phyloP scores from a whole-genome alignment of 2,797 vertebrate genomes.

The Vipera latastei region DNA sequence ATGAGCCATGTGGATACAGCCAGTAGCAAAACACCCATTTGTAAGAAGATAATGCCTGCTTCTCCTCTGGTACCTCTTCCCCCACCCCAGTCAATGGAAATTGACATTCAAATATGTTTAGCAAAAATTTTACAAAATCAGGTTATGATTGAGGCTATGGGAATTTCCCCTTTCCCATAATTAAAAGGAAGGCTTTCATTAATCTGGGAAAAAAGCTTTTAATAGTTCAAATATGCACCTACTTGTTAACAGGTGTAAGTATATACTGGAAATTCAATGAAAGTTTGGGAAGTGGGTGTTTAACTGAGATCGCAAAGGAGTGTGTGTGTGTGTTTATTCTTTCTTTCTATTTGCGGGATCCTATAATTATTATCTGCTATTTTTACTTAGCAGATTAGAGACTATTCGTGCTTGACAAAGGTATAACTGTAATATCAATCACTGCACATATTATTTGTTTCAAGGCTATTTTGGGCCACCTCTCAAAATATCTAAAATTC shows the following conservation, averaged over 20 bases:
- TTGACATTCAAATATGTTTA: neutral
- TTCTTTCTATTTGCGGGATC: neutral
- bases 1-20: neutral
- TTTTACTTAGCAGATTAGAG: neutral
- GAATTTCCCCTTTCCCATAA: neutral
- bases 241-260: neutral
- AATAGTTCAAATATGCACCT: neutral
- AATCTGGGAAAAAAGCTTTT: neutral
- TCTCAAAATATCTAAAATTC: neutral
- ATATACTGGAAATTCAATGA: neutral
- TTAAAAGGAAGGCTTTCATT: neutral
- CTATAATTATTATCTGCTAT: neutral
- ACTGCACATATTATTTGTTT: constrained; percentile 7
- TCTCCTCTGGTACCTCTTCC: neutral
- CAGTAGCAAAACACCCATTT: neutral
- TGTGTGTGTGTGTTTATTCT: neutral
- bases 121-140: neutral
- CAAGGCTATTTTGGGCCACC: neutral
- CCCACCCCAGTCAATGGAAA: neutral
- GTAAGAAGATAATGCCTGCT: neutral
- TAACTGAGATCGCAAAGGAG: neutral
- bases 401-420: constrained; percentile 33
- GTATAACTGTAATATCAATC: constrained; percentile 2
- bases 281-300: neutral
- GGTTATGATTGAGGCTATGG: neutral